Evolutionary conservation across 1,140 invertebrate genomes (phyloP).

Genomic region (Bombyx mandarina): DNA sequence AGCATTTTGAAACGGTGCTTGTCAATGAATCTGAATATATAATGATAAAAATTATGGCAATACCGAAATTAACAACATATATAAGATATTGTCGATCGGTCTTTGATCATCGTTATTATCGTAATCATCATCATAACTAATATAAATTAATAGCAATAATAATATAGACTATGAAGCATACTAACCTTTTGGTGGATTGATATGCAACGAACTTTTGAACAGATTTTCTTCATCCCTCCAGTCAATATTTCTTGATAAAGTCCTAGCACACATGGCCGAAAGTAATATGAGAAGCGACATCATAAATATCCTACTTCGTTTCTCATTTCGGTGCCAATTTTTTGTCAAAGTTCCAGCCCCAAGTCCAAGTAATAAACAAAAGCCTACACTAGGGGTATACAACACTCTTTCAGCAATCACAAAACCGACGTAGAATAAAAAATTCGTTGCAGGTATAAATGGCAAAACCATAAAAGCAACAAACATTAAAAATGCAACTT

Average conservation of each 20-base stretch:
- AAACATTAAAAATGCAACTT: conserved; percentile 73
- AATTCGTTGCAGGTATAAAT: conserved; percentile 94
- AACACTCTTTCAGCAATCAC: conserved; percentile 96
- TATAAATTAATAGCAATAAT: background rate
- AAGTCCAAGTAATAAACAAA: conserved; percentile 88
- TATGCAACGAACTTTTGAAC: conserved; percentile 89
- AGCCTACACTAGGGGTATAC: conserved; percentile 96
- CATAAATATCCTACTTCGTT: conserved; percentile 60
- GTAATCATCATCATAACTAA: background rate
- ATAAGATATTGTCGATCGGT: background rate
- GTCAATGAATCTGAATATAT: background rate
- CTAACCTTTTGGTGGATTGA: conserved; percentile 98
- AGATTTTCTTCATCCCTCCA: conserved; percentile 95
- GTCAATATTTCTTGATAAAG: conserved; percentile 87
- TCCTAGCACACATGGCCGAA: conserved; percentile 82
- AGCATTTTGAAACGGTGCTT: conserved; percentile 24
- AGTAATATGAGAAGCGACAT: conserved; percentile 74
- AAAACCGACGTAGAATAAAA: conserved; percentile 96
- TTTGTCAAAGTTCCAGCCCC: conserved; percentile 72
- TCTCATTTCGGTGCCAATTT: conserved; percentile 64
- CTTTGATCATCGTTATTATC: background rate
- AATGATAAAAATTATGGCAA: no score
- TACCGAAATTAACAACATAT: no score
- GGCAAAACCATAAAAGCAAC: conserved; percentile 88
- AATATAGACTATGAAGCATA: conserved; percentile 7